Evolutionary conservation across 2,888 invertebrate genomes (phyloP), one percentile per base, ranked within the genome.

Genomic region (Sicus ferrugineus): DNA sequence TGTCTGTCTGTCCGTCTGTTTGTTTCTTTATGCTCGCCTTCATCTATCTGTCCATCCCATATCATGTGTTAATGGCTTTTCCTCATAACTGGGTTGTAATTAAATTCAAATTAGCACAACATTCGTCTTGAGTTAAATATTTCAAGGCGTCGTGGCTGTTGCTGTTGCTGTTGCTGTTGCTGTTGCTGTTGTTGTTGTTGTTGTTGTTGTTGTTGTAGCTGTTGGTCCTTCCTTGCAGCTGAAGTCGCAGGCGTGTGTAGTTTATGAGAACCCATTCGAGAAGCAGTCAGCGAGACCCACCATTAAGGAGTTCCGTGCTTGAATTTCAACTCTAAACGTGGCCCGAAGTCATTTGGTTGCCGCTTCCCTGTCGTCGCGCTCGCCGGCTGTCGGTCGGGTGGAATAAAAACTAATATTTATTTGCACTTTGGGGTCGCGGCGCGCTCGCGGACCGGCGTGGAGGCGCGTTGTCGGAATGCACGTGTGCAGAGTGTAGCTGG

Each of bases 101-200:
- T 83, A 83, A 83, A 83, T 81, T 83, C 81, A 79, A 81, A 83
- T 83, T 83, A 83, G 78, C 80, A 78, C 77, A 79, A 78, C 77
- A 79, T 78, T 75, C 74, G 62, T 68, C 66, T 68, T 70, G 58
- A 54, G 66, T 56, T 54, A 54, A 38, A 66, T 54, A 56, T 30
- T 52, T 19, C 26, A 63, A 63, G 54, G 9, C n/a, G 23, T n/a
- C 21, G 11, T 26, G 42, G 31, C 14, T 61, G 34, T 3, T 3
- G 61, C 21, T 61, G n/a, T n/a, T 61, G 19, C 31, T 50, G 48
- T 30, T 28, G 7, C 50, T 48, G 46, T 63, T 48, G n/a, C 54
- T 5, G 19, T 64, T 63, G 21, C 7, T 26, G 11, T 64, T 52
- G 65, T 34, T 61, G n/a, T 46, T 61, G 7, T 19, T 26, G 21